A percentile compares a stretch with the other conserved stretches of the same genome.
Conservation (phyloP, 2,888 invertebrate species). For the Sarcophaga caerulescens region DNA sequence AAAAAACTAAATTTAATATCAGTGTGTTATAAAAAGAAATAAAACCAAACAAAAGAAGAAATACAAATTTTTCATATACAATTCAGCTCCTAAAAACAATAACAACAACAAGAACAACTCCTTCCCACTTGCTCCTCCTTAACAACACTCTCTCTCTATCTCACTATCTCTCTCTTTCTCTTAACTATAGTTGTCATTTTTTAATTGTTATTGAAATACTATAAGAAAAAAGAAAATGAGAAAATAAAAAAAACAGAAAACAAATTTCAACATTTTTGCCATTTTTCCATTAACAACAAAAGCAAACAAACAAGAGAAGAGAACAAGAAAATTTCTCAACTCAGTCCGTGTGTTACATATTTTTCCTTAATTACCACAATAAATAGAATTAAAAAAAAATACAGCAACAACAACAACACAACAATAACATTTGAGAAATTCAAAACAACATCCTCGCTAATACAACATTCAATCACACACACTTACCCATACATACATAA, state of each 20-base stretch:
- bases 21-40: constrained; percentile 57
- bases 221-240: neutral
- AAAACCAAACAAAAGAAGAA: neutral
- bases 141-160: neutral
- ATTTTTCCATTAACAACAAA: constrained; percentile 32
- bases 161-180: constrained; percentile 6
- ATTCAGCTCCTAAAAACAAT: constrained; percentile 44
- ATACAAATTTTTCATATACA: constrained; percentile 46
- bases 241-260: constrained; percentile 50
- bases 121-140: constrained; percentile 34
- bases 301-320: constrained; percentile 11
- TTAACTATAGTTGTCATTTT: constrained; percentile 56
- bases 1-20: constrained; percentile 61
- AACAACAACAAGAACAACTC: constrained; percentile 6
- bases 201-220: constrained; percentile 55
- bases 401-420: neutral
- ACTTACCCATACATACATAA: neutral
- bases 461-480: constrained; percentile 52
- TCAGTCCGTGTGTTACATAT: constrained; percentile 69
- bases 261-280: constrained; percentile 67
- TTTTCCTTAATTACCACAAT: constrained; percentile 62
- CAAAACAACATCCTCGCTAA: constrained; percentile 65
- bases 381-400: constrained; percentile 67
- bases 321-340: constrained; percentile 72
- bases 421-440: constrained; percentile 6